These are phyloP conservation scores for Papilio machaon DNA, from an alignment of 1,140 invertebrate species.

Conservation along the genomic window DNA sequence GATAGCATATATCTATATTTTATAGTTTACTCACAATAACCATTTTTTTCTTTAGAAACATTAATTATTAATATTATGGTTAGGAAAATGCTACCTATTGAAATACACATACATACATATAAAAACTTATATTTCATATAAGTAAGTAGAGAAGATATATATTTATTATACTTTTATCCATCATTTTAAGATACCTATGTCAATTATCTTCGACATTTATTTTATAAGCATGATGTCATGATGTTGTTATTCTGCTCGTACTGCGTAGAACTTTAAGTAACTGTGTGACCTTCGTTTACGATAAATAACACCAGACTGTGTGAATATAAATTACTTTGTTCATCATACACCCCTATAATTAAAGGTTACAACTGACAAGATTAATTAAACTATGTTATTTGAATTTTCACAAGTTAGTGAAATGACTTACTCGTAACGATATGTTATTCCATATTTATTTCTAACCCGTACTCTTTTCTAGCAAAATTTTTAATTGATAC, in stretches of 20 bases:
- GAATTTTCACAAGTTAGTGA: not conserved
- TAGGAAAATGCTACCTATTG: too few relatives aligned
- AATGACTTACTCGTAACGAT: not conserved
- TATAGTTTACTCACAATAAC: too few relatives aligned
- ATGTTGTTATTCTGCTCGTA: constrained; percentile 30
- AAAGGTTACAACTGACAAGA: not conserved
- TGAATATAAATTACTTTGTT: constrained; percentile 14
- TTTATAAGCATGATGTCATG: constrained; percentile 31
- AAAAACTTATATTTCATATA: too few relatives aligned
- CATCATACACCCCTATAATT: not conserved
- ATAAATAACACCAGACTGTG: constrained; percentile 12
- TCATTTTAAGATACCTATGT: not conserved
- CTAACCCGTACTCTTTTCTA: too few relatives aligned
- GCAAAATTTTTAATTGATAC: too few relatives aligned
- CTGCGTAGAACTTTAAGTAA: constrained; percentile 18
- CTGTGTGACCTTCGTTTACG: constrained; percentile 7
- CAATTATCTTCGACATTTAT: constrained; percentile 18
- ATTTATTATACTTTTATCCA: not conserved
- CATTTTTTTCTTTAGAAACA: too few relatives aligned
- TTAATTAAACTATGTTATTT: not conserved
- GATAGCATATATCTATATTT: too few relatives aligned
- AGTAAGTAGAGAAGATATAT: too few relatives aligned
- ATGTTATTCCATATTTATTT: too few relatives aligned
- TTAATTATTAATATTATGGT: too few relatives aligned
- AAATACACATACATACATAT: too few relatives aligned